phyloP scores from a whole-genome alignment of 1,140 invertebrate species.

The Hylaeus anthracinus region DNA sequence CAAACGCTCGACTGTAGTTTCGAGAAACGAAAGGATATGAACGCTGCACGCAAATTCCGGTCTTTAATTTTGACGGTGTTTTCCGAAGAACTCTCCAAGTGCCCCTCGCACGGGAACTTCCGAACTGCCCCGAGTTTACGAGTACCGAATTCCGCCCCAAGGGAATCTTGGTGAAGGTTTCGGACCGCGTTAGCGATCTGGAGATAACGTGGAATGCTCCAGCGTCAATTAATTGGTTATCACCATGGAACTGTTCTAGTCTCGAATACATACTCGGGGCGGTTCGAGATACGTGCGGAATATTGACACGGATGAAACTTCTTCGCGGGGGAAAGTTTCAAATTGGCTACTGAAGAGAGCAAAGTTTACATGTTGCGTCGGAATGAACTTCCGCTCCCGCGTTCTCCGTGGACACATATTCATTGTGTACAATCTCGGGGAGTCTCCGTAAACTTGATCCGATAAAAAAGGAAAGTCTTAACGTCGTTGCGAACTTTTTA shows the following conservation, averaged over 20 bases:
- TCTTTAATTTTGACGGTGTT: slow-evolving; percentile 25
- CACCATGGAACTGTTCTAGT: too few species aligned
- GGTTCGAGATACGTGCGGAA: neutral
- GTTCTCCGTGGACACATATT: slow-evolving; percentile 5
- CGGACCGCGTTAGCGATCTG: neutral
- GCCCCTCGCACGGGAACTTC: neutral
- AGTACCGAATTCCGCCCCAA: neutral
- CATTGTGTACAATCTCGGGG: neutral
- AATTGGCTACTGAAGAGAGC: slow-evolving; percentile 25
- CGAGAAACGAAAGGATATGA: neutral
- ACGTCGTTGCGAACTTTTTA: neutral
- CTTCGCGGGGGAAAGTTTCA: slow-evolving; percentile 9
- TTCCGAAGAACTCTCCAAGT: slow-evolving; percentile 1
- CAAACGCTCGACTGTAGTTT: too few species aligned
- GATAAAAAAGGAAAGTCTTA: neutral
- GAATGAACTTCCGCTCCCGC: slow-evolving; percentile 28
- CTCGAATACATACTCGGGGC: neutral
- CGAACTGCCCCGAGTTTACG: neutral
- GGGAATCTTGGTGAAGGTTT: neutral
- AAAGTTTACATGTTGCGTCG: slow-evolving; percentile 22
- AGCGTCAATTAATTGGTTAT: slow-evolving; percentile 10
- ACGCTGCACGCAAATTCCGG: neutral
- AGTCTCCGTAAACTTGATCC: neutral
- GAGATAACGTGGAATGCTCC: neutral
- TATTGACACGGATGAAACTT: slow-evolving; percentile 17